These are phyloP conservation scores for Apomyelois bistriatella DNA, from an alignment of 2,888 invertebrate genomes.

Conservation along the genomic window DNA sequence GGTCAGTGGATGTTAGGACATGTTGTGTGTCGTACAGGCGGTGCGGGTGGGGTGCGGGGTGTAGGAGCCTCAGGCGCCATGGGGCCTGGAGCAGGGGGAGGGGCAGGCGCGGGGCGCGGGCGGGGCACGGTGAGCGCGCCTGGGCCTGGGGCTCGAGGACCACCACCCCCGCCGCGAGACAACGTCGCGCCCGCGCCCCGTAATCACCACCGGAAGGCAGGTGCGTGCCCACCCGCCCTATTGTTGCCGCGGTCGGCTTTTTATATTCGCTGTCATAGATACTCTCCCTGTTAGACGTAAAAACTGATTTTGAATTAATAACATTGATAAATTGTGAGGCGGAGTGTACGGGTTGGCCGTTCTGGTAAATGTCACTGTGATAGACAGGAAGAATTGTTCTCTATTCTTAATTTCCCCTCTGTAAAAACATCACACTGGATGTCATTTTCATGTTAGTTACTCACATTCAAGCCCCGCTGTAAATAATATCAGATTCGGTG, in stretches of 20 bases:
- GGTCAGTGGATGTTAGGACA: conserved; percentile 20
- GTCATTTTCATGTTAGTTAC: not conserved
- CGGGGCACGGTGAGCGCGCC: conserved; percentile 39
- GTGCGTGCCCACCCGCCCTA: conserved; percentile 44
- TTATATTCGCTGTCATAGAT: conserved; percentile 56
- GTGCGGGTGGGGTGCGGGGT: conserved; percentile 39
- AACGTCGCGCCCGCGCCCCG: conserved; percentile 74
- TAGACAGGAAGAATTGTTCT: not conserved
- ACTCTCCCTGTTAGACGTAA: conserved; percentile 53
- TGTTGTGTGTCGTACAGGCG: conserved; percentile 33
- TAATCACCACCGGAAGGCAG: conserved; percentile 72
- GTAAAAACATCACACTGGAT: not conserved
- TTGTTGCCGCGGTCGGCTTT: conserved; percentile 44
- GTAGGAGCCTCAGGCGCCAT: conserved; percentile 37
- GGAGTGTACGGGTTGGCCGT: conserved; percentile 6
- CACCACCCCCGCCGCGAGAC: conserved; percentile 92
- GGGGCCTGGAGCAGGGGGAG: conserved; percentile 28
- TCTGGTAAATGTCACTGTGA: not conserved
- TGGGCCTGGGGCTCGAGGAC: conserved; percentile 91
- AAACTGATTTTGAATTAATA: conserved; percentile 15
- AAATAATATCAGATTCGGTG: not conserved
- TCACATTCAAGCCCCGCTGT: not conserved
- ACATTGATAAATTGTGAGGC: conserved; percentile 6
- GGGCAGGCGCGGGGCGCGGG: conserved; percentile 34
- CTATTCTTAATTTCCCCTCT: not conserved